Base-by-base conservation (phyloP, 1,140 invertebrate species). In the Cydia fagiglandana region DNA sequence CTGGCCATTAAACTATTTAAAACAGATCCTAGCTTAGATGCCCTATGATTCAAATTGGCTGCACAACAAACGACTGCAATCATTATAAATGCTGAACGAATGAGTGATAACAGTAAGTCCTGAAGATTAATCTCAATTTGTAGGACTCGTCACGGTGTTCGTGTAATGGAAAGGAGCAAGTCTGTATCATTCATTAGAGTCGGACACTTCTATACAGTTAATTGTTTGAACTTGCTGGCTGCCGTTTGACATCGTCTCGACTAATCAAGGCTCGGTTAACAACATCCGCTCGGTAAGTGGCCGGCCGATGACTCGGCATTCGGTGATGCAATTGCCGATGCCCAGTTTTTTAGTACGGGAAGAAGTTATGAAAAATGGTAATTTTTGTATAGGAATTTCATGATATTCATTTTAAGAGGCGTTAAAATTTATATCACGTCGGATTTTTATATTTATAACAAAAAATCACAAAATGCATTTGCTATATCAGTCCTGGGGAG, bases 161-260 rank as follows among this genome's bases (percentile, higher is more conserved):
- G 85, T 90, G 84, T 88, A 89, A 88, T 90, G 86, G 87, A 88
- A 88, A 86, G 88, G 85, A 89, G 84, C 88, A 90, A 90, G 89
- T 91, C 89, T 89, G 88, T 84, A 86, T 88, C 89, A 88, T 91
- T 92, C 89, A 92, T 92, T 92, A 91, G 88, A 88, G 91, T 90
- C 89, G 91, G 89, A 92, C 91, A 92, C 91, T 92, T 92, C 88
- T 92, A 88, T 92, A 89, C 88, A 89, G 86, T 92, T 91, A 91
- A 91, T 92, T 91, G 91, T 91, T 91, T 92, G 91, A 92, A 92
- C 91, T 91, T 86, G 89, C 83, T 80, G 81, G 81, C 84, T 88
- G 86, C 85, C 85, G 89, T 90, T 91, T 92, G 88, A 91, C 85
- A 86, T 88, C 90, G 89, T 90, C 88, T 91, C 85, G 85, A 84